Base-by-base conservation (phyloP, 2,888 invertebrate genomes). In the Apodemia duryi region DNA sequence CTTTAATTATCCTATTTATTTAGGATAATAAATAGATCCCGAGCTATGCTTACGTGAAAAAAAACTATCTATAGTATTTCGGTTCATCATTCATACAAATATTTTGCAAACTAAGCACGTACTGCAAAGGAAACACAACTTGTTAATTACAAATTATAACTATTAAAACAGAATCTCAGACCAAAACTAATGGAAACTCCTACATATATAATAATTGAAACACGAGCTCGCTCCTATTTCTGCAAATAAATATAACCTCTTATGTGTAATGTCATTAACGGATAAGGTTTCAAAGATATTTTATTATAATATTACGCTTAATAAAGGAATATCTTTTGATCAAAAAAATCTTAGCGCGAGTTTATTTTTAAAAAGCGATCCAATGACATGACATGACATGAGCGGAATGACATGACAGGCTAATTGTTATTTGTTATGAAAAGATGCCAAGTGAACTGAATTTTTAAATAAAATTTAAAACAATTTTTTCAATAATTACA, bases 391-490 rank as follows among this genome's bases (percentile, higher is more conserved):
- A 21, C 21, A 21, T 13, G 29, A 32, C 32, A 57, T 6, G 49
- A 49, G n/a, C n/a, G n/a, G n/a, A n/a, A 21, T 13, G 29, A 32
- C 32, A 57, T 6, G 49, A 49, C 49, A 49, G 11, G 32, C 29
- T 57, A 32, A 57, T 57, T 57, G 32, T 57, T 32, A 35, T 35
- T 57, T 57, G 57, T 57, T 57, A 57, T 57, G 57, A 57, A 57
- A 57, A 57, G 57, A 32, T 35, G 32, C 57, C 57, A 57, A 13
- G 29, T 13, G 32, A 29, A 54, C 29, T 54, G 29, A 29, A 54
- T 29, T 54, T 52, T 54, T 54, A 9, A 29, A 54, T 54, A 54
- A 54, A 54, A 49, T 49, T n/a, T 6, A 6, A 49, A 49, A n/a
- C 49, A 49, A 13, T 5, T 21, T 49, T 49, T n/a, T 6, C 49